A percentile compares a stretch with the other conserved stretches of the same genome.
These are phyloP conservation scores for Menura novaehollandiae DNA, from an alignment of 2,113 vertebrate genomes.

Conservation along the genomic window DNA sequence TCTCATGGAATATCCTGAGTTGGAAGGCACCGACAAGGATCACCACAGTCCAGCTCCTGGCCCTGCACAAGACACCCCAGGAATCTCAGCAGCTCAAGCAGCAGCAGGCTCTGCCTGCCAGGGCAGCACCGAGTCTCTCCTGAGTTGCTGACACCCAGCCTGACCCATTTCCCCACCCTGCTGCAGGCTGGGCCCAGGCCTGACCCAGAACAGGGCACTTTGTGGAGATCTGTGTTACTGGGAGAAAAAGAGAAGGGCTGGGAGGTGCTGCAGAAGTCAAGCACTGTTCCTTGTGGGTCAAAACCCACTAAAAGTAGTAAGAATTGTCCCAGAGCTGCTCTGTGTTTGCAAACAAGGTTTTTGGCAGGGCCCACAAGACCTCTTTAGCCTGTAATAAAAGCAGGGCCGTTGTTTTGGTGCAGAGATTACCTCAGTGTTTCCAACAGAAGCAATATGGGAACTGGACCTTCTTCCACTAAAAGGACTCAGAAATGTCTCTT, in stretches of 20 bases:
- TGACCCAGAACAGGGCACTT: neutral
- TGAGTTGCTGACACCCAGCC: neutral
- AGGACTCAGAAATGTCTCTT: constrained; percentile 5
- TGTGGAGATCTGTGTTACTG: neutral
- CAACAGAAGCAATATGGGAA: neutral
- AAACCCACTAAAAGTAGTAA: neutral
- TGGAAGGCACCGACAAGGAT: neutral
- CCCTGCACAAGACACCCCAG: neutral
- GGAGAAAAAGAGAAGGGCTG: neutral
- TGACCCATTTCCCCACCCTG: neutral
- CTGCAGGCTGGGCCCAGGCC: neutral
- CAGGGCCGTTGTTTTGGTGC: neutral
- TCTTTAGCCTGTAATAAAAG: neutral
- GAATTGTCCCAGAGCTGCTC: neutral
- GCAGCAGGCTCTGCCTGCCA: neutral
- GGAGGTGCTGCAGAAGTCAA: neutral
- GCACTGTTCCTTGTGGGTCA: neutral
- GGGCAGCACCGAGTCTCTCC: neutral
- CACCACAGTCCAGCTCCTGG: neutral
- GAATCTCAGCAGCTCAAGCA: too few relatives aligned
- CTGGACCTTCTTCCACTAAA: neutral
- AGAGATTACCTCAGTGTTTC: neutral
- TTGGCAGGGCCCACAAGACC: neutral
- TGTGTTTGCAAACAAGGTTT: constrained; percentile 8
- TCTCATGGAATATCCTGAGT: accelerated